Conservation (phyloP, 2,797 vertebrate species). For the Anguilla marmorata region DNA sequence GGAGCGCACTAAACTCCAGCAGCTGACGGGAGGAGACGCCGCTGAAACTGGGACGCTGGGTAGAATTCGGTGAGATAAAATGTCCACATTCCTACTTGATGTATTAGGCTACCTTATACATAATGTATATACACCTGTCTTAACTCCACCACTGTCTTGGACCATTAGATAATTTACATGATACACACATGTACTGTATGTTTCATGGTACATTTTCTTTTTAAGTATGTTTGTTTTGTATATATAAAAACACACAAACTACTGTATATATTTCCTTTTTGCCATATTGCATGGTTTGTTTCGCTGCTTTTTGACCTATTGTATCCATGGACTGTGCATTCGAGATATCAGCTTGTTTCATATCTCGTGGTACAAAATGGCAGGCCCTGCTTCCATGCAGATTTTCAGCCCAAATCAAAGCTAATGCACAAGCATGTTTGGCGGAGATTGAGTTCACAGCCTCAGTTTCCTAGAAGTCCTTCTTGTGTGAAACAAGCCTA, state of each 20-base stretch:
- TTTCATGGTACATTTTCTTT: neutral
- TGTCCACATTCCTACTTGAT: neutral
- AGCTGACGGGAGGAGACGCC: conserved; percentile 76
- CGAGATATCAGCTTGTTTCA: neutral
- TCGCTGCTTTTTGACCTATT: neutral
- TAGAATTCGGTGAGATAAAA: conserved; percentile 81
- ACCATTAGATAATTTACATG: neutral
- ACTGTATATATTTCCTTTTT: too few species aligned
- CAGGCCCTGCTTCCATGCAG: neutral
- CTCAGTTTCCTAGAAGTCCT: neutral
- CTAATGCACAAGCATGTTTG: neutral
- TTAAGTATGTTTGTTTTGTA: too few species aligned
- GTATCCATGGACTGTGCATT: neutral
- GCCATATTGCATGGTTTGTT: too few species aligned
- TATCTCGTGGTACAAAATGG: neutral
- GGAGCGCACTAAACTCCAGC: conserved; percentile 93
- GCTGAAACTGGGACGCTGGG: conserved; percentile 72
- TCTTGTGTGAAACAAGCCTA: neutral
- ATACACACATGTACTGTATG: neutral
- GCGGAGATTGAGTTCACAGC: neutral
- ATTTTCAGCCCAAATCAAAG: neutral
- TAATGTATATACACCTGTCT: neutral
- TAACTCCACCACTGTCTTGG: neutral
- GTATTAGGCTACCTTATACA: neutral
- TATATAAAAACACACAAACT: too few species aligned